Conservation (phyloP, 2,888 invertebrate species). For the Dicyrtoma fusca region DNA sequence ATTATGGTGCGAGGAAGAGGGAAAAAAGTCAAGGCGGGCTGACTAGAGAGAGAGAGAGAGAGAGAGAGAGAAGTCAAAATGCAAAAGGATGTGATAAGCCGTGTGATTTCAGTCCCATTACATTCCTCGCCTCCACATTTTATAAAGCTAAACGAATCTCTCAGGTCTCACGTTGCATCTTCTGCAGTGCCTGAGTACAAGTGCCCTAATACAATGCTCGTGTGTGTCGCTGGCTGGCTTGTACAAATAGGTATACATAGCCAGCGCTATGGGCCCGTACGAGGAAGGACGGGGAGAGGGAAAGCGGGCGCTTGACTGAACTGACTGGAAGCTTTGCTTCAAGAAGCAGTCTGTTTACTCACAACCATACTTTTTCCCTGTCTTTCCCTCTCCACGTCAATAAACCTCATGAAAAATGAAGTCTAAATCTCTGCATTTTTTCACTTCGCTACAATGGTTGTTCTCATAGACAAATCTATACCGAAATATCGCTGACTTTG, state of each 20-base stretch:
- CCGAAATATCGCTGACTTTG: conserved; percentile 41
- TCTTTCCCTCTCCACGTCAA: conserved; percentile 41
- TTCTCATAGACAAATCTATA: conserved; percentile 33
- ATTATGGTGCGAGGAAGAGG: conserved; percentile 5
- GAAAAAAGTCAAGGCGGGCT: conserved; percentile 25
- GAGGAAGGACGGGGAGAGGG: not conserved
- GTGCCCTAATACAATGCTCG: too few relatives aligned
- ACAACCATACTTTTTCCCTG: conserved; percentile 41
- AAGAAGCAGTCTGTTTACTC: conserved; percentile 45
- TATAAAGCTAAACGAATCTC: not conserved
- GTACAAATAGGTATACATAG: too few relatives aligned
- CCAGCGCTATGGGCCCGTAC: too few relatives aligned
- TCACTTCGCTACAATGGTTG: conserved; percentile 25
- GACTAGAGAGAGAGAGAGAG: conserved; percentile 2
- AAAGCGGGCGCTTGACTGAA: conserved; percentile 6
- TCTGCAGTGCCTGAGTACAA: too few relatives aligned
- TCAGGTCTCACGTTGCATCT: too few relatives aligned
- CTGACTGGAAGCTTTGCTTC: conserved; percentile 5
- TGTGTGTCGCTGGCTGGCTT: too few relatives aligned
- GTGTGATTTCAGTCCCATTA: conserved; percentile 29
- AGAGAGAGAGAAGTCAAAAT: conserved; percentile 24
- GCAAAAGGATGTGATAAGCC: conserved; percentile 31
- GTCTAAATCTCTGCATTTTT: conserved; percentile 48
- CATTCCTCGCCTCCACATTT: conserved; percentile 7
- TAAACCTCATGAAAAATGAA: conserved; percentile 53